Conservation (phyloP, 2,113 vertebrate species). For the Cinclus cinclus region DNA sequence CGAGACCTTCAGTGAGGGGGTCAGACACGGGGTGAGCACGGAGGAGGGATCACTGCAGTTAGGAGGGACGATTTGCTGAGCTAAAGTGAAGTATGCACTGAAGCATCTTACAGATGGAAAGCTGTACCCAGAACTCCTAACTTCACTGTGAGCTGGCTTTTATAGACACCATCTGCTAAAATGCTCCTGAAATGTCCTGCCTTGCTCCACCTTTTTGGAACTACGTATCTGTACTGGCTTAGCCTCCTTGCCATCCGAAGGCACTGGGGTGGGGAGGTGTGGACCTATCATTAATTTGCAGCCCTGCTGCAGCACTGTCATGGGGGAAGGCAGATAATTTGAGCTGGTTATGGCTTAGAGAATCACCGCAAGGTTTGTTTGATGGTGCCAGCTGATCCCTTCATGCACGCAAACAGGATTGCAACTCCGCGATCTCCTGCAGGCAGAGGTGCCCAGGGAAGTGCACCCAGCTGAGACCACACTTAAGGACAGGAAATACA, state of each 20-base stretch:
- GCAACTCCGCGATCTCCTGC: background rate
- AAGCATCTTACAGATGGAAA: background rate
- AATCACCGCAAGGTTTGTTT: background rate
- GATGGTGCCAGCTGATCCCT: background rate
- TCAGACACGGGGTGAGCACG: background rate
- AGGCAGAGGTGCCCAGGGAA: background rate
- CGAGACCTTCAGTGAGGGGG: background rate
- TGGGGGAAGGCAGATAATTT: background rate
- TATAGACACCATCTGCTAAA: background rate
- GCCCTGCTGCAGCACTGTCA: background rate
- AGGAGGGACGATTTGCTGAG: accelerated
- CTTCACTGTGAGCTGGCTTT: background rate
- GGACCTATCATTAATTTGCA: background rate
- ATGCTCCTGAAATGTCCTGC: background rate
- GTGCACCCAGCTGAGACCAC: accelerated
- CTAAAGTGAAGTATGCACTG: background rate
- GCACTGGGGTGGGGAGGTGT: background rate
- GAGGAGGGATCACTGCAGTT: background rate
- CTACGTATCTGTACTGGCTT: background rate
- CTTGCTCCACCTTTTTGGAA: background rate
- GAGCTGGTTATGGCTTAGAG: background rate
- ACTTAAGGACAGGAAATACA: background rate
- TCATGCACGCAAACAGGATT: background rate
- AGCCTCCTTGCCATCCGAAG: background rate
- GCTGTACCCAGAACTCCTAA: background rate